Evolutionary conservation across 2,888 invertebrate genomes (phyloP).

Genomic region (Tachina lurida): DNA sequence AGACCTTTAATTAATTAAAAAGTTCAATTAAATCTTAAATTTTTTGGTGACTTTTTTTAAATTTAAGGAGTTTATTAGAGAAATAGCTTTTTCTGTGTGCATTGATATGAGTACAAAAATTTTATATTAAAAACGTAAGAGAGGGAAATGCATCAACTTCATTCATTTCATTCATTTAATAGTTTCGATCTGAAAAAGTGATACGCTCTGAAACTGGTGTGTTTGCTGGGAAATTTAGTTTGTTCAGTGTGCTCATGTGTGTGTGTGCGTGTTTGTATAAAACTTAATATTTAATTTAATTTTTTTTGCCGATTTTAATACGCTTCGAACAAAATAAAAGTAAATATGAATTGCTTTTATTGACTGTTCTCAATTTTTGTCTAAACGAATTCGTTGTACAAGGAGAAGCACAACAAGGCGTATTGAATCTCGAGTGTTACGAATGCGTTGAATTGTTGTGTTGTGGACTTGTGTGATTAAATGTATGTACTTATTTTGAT

Average conservation of each 20-base stretch:
- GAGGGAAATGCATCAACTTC: too few relatives aligned
- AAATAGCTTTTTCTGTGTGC: background rate
- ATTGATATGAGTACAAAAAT: too few relatives aligned
- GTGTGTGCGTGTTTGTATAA: background rate
- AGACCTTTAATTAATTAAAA: too few relatives aligned
- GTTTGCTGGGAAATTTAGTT: background rate
- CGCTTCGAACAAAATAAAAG: constrained; percentile 4
- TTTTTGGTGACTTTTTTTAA: too few relatives aligned
- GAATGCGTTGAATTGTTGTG: constrained; percentile 3
- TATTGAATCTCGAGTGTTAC: background rate
- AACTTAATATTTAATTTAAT: constrained; percentile 9
- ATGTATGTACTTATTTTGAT: constrained; percentile 11
- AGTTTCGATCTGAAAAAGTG: too few relatives aligned
- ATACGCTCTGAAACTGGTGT: background rate
- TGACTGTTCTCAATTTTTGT: constrained; percentile 64
- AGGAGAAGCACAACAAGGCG: background rate
- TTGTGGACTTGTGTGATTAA: constrained; percentile 19
- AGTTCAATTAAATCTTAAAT: too few relatives aligned
- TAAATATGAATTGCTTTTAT: constrained; percentile 50
- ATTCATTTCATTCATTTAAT: too few relatives aligned
- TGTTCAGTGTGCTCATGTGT: too few relatives aligned
- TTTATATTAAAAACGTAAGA: too few relatives aligned
- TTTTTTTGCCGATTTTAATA: constrained; percentile 43
- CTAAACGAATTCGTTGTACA: constrained; percentile 2
- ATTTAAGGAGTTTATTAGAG: background rate